phyloP scores from a whole-genome alignment of 1,140 invertebrate genomes.

The Proctacanthus coquilletti region DNA sequence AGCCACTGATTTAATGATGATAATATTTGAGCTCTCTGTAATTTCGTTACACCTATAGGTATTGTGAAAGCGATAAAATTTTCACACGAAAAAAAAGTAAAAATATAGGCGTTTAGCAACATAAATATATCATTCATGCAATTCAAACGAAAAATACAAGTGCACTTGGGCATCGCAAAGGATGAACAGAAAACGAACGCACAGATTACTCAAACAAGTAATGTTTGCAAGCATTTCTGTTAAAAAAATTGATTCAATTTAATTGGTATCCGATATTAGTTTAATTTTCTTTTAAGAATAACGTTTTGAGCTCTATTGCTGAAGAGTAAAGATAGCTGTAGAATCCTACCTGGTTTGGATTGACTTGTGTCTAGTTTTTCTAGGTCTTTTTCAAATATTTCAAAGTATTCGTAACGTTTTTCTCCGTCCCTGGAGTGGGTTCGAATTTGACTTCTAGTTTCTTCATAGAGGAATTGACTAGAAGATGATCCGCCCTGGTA shows the following conservation, averaged over 20 bases:
- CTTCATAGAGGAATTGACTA: neutral
- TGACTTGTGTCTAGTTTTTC: neutral
- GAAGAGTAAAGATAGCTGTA: neutral
- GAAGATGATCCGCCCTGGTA: neutral
- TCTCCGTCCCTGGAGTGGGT: neutral
- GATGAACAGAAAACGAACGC: too few relatives aligned
- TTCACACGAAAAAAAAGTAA: too few relatives aligned
- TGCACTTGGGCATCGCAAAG: too few relatives aligned
- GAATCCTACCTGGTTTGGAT: neutral
- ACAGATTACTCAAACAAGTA: neutral
- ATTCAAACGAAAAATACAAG: too few relatives aligned
- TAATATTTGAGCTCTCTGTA: too few relatives aligned
- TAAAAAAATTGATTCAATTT: neutral
- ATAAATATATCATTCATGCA: too few relatives aligned
- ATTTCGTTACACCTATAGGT: too few relatives aligned
- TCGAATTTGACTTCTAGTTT: neutral
- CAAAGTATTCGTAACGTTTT: neutral
- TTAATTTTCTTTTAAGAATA: neutral
- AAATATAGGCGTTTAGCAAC: too few relatives aligned
- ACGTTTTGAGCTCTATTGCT: slow-evolving; percentile 2
- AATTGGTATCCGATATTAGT: neutral
- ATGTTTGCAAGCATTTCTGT: neutral
- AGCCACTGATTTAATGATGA: too few relatives aligned
- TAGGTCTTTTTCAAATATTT: neutral
- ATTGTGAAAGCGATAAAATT: too few relatives aligned